phyloP scores from a whole-genome alignment of 92 coral and sea anemone genomes.

The Epizoanthus scotinus region DNA sequence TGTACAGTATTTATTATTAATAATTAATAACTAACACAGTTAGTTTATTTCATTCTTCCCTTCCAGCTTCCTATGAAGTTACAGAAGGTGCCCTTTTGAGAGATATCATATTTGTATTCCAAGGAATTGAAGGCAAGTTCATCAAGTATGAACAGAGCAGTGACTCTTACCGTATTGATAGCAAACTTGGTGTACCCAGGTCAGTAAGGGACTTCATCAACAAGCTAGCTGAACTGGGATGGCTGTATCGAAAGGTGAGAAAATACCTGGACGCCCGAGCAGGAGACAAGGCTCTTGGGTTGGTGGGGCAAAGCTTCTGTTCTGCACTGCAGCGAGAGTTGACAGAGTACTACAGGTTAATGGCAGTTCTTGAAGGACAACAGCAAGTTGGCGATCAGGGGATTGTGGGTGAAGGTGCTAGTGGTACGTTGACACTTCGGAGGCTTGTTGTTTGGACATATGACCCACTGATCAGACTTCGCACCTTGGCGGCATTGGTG shows the following conservation, averaged over 20 bases:
- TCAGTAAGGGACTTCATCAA: constrained; percentile 89
- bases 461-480: constrained; percentile 86
- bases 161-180: constrained; percentile 90
- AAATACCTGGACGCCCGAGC: constrained; percentile 95
- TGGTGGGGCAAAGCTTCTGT: constrained; percentile 98
- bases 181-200: constrained; percentile 88
- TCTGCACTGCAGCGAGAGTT: constrained; percentile 96
- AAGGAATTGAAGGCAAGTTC: constrained; percentile 96
- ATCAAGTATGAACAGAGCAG: constrained; percentile 88
- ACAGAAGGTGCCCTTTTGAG: constrained; percentile 89
- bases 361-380: constrained; percentile 99
- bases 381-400: constrained; percentile 91
- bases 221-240: constrained; percentile 94
- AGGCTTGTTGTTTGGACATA: constrained; percentile 96
- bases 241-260: constrained; percentile 92
- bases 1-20: no score
- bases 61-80: constrained; percentile 88
- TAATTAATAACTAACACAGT: no score
- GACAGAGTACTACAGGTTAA: constrained; percentile 93
- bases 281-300: constrained; percentile 95
- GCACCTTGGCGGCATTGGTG: constrained; percentile 94
- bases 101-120: constrained; percentile 92
- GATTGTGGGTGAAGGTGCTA: constrained; percentile 90
- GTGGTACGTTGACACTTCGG: constrained; percentile 88
- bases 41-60: constrained; percentile 1